phyloP scores from a whole-genome alignment of 2,888 invertebrate species.

The Phasia obesa region DNA sequence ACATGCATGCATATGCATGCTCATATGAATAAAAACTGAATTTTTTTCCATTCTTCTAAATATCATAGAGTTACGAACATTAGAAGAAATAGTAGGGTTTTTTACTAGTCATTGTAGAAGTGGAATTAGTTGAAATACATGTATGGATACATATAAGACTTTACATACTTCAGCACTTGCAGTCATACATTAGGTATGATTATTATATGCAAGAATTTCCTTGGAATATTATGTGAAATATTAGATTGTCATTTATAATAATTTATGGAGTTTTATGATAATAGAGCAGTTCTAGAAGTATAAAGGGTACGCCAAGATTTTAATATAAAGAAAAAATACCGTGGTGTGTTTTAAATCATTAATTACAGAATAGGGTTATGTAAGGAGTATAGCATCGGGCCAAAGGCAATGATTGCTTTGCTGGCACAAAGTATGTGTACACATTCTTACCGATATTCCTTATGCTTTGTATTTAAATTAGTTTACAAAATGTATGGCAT shows the following conservation, averaged over 20 bases:
- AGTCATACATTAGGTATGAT: neutral
- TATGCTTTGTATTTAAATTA: too few species aligned
- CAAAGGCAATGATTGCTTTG: too few species aligned
- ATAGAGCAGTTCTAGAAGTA: neutral
- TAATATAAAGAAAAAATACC: too few species aligned
- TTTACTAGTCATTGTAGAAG: neutral
- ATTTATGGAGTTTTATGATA: slow-evolving; percentile 35
- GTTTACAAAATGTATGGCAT: too few species aligned
- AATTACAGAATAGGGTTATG: too few species aligned
- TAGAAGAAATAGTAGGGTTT: neutral
- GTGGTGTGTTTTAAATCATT: too few species aligned
- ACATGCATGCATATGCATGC: slow-evolving; percentile 45
- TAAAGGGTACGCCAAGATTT: too few species aligned
- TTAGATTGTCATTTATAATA: slow-evolving; percentile 41
- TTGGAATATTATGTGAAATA: slow-evolving; percentile 28
- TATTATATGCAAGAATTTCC: neutral
- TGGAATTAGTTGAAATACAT: slow-evolving; percentile 16
- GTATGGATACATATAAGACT: slow-evolving; percentile 11
- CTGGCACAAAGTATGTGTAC: too few species aligned
- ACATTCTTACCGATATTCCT: too few species aligned
- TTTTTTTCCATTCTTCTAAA: slow-evolving; percentile 1
- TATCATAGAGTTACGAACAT: slow-evolving; percentile 8
- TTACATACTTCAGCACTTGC: neutral
- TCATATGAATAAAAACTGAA: neutral
- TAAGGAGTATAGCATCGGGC: too few species aligned